Percentiles rank a stretch among this genome's conserved stretches.
Conservation (phyloP, 2,888 invertebrate genomes). For the Drosophila flavopinicola region DNA sequence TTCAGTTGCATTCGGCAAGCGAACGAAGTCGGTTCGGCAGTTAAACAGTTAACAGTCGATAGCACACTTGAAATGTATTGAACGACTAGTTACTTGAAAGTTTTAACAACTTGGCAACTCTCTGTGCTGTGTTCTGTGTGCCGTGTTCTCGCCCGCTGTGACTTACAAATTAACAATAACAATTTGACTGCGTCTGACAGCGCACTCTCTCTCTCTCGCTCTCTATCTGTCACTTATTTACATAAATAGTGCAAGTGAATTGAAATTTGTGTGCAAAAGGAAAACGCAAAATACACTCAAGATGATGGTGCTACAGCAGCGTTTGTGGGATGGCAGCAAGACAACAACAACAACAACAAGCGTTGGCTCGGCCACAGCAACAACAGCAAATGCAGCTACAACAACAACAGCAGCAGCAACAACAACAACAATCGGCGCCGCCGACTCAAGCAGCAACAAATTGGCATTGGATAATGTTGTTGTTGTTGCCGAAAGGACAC, state of each 20-base stretch:
- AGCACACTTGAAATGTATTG: background rate
- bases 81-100: background rate
- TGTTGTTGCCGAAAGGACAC: constrained; percentile 6
- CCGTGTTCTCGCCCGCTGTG: constrained; percentile 12
- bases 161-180: constrained; percentile 27
- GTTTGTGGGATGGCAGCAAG: constrained; percentile 69
- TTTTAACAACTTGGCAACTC: constrained; percentile 7
- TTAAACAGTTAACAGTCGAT: constrained; percentile 31
- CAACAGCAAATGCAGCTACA: constrained; percentile 25
- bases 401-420: constrained; percentile 19
- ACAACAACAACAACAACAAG: constrained; percentile 13
- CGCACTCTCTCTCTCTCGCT: background rate
- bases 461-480: constrained; percentile 31
- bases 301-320: constrained; percentile 71
- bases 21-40: constrained; percentile 63
- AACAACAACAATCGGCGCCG: constrained; percentile 1
- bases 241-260: constrained; percentile 22
- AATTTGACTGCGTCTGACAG: constrained; percentile 25
- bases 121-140: constrained; percentile 4
- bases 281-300: background rate
- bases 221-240: constrained; percentile 17
- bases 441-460: constrained; percentile 19
- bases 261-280: background rate
- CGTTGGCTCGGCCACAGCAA: constrained; percentile 14
- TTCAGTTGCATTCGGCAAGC: constrained; percentile 70